Percentiles rank a stretch among this genome's conserved stretches.
These are phyloP conservation scores for Amiota communis DNA, from an alignment of 2,888 invertebrate genomes.

Conservation along the genomic window DNA sequence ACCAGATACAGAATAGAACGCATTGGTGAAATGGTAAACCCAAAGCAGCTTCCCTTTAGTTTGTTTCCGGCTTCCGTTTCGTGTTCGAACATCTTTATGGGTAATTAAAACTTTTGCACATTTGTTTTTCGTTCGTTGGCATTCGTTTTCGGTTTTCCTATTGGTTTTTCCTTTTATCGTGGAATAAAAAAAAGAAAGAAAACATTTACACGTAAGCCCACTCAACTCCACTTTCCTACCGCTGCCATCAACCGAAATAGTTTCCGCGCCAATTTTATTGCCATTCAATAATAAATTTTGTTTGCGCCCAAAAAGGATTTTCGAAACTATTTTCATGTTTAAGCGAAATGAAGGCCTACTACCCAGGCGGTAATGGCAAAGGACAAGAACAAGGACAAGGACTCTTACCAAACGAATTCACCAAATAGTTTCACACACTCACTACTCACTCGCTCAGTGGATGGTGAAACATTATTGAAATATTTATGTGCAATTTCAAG, in stretches of 20 bases:
- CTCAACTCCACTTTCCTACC: neutral
- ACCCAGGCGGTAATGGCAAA: no score
- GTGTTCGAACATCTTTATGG: slow-evolving; percentile 67
- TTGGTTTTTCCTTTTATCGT: slow-evolving; percentile 28
- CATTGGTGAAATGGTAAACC: no score
- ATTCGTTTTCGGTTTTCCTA: slow-evolving; percentile 38
- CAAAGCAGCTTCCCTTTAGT: slow-evolving; percentile 35
- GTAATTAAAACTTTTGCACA: slow-evolving; percentile 70
- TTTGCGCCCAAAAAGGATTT: slow-evolving; percentile 46
- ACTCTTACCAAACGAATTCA: no score
- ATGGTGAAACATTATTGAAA: slow-evolving; percentile 60
- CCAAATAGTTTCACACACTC: neutral
- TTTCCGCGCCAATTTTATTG: slow-evolving; percentile 57
- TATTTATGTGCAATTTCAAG: slow-evolving; percentile 40
- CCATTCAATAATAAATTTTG: slow-evolving; percentile 58
- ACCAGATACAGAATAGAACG: no score
- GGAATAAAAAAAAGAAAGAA: neutral
- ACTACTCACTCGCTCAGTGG: slow-evolving; percentile 36
- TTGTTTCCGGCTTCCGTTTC: slow-evolving; percentile 43
- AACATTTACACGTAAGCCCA: slow-evolving; percentile 23
- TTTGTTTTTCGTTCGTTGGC: slow-evolving; percentile 46
- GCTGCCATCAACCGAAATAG: neutral
- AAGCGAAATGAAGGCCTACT: no score
- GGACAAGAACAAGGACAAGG: no score
- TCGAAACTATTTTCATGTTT: slow-evolving; percentile 43